These are phyloP conservation scores for Folsomia candida DNA, from an alignment of 2,888 invertebrate genomes.

Conservation along the genomic window DNA sequence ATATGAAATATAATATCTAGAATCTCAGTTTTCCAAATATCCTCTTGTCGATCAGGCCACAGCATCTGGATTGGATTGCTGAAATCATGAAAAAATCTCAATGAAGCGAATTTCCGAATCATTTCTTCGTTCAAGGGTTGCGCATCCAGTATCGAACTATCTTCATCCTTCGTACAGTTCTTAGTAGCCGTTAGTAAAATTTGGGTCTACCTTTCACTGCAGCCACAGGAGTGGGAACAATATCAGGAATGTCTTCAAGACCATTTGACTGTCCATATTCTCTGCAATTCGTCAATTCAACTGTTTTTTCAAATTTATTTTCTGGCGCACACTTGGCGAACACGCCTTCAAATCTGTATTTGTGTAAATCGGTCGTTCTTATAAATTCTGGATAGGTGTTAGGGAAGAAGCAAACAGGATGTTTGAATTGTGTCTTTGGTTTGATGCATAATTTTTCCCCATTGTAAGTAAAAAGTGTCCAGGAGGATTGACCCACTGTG, in stretches of 20 bases:
- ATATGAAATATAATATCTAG: not conserved
- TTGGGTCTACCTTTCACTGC: too few relatives aligned
- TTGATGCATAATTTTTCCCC: not conserved
- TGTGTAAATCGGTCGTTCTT: not conserved
- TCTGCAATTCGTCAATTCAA: not conserved
- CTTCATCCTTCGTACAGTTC: not conserved
- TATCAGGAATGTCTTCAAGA: not conserved
- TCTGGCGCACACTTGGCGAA: not conserved
- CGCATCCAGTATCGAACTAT: not conserved
- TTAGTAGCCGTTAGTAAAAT: too few relatives aligned
- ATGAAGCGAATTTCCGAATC: not conserved
- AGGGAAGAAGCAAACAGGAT: not conserved
- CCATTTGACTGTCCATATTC: not conserved
- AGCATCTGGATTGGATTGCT: not conserved
- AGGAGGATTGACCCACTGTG: not conserved
- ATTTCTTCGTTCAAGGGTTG: not conserved
- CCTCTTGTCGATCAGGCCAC: conserved; percentile 6
- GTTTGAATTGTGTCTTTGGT: not conserved
- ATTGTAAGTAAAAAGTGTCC: not conserved
- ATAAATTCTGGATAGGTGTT: not conserved
- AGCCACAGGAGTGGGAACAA: not conserved
- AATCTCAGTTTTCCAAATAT: conserved; percentile 10
- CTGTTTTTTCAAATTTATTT: not conserved
- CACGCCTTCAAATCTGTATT: not conserved
- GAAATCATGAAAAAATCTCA: conserved; percentile 2